A percentile compares a stretch with the other conserved stretches of the same genome.
These are phyloP conservation scores for Psittacus erithacus DNA, from an alignment of 2,113 vertebrate genomes.

Conservation along the genomic window DNA sequence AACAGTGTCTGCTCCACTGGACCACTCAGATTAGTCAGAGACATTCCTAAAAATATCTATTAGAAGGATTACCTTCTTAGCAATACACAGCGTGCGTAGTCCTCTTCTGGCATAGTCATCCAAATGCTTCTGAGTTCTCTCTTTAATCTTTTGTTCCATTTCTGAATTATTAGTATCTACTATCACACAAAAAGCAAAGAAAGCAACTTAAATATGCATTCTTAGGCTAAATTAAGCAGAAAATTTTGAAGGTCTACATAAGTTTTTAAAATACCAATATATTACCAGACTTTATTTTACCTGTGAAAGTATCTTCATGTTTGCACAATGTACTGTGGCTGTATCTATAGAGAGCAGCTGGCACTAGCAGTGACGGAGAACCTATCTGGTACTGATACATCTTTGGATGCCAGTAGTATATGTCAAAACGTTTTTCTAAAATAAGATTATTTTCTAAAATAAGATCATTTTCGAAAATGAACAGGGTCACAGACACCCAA, in stretches of 20 bases:
- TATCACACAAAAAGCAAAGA: not conserved
- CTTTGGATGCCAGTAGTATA: not conserved
- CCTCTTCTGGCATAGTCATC: slow-evolving; percentile 88
- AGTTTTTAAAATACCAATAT: not conserved
- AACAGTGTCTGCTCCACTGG: fast-evolving
- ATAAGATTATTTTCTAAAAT: not conserved
- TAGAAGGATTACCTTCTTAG: slow-evolving; percentile 84
- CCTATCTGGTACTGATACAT: not conserved
- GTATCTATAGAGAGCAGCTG: not conserved
- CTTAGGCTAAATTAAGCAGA: not conserved
- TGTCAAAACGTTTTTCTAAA: not conserved
- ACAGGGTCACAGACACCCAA: not conserved
- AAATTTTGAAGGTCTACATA: not conserved
- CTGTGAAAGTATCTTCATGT: not conserved
- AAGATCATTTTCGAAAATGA: not conserved
- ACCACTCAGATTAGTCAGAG: not conserved
- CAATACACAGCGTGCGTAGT: slow-evolving; percentile 91
- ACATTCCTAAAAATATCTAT: not conserved
- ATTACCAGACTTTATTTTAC: not conserved
- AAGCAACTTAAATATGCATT: not conserved
- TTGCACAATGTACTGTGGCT: not conserved
- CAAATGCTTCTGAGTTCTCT: slow-evolving; percentile 86
- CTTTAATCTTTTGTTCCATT: slow-evolving; percentile 68
- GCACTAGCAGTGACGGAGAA: not conserved
- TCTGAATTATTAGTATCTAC: slow-evolving; percentile 44